Evolutionary conservation across 2,888 invertebrate genomes (phyloP), one percentile per base, ranked within the genome.

Genomic region (Ophonus ardosiacus): DNA sequence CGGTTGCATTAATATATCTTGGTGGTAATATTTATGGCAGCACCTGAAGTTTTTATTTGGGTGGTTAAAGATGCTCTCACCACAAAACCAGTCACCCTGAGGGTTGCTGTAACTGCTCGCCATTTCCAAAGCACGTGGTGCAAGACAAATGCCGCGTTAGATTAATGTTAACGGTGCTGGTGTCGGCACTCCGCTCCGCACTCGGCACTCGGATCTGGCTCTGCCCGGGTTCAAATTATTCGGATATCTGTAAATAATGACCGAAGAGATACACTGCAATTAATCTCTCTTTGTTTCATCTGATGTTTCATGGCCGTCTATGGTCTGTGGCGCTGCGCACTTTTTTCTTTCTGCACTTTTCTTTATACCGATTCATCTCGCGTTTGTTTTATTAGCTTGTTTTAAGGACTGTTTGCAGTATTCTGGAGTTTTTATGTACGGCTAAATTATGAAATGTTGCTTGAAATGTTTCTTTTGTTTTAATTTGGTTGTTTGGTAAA

Each of bases 191-290:
- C 40, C 17, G 71, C 31, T 31, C 31, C 31, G 31, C 31, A 4
- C 31, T 51, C 43, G 43, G 43, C 43, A 51, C 43, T 51, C 43
- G 10, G 18, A n/a, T 24, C 81, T 65, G 43, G 21, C 21, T 24
- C 43, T n/a, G 13, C 38, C 7, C 15, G 38, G 31, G 15, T 1
- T 43, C 61, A 83, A 83, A 83, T 83, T 83, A 83, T 83, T 83
- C 74, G 76, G 83, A 83, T 83, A 83, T 83, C 83, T 83, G 76
- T 83, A 83, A 83, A 83, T 83, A 83, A 83, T 83, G 83, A 83
- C 83, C 83, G 40, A 38, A 59, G 63, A 83, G 83, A 83, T 83
- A 83, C 83, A 83, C 76, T 40, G 83, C 63, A 83, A 83, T 83
- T 83, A 83, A 83, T 83, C 83, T 83, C 83, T 59, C 63, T 83